Base-by-base conservation (phyloP, 2,113 vertebrate genomes). In the Cololabis saira region DNA sequence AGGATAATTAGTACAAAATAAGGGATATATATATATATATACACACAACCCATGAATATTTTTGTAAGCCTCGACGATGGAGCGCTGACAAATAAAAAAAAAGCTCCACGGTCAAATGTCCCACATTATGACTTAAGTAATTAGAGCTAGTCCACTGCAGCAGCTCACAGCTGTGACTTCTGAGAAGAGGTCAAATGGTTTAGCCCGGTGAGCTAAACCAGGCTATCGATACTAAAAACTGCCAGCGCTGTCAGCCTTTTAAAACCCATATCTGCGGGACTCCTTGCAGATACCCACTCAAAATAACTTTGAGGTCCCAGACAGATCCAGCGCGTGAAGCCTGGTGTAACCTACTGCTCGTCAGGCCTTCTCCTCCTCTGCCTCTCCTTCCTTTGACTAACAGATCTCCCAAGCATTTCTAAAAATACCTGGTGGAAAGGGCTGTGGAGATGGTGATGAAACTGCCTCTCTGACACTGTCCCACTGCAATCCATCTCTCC, bases 351-450 rank as follows among this genome's bases (percentile, higher is more conserved):
- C 74, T 77, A 53, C 67, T 42, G 78, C 94, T 94, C 95, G 93
- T 95, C 93, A 94, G 93, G 92, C 93, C 93, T 95, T 93, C 59
- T 67, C 72, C 65, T 81, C 59, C 59, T 93, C 89, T 90, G 54
- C 57, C 90, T 74, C 90, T 93, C 93, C 71, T 82, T 74, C 94
- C 95, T 96, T 95, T 96, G 95, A 97, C 95, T 96, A 96, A 96
- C 95, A 96, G 95, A 96, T 96, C 93, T 96, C 94, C 95, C 94
- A 94, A 95, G 95, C 94, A 94, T 97, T n/a, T 97, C 96, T 97
- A 98, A 98, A 98, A 98, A 98, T 98, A 97, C 94, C 95, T 96
- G 94, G 95, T 96, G 95, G 96, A 94, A 94, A 94, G 94, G 95
- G 95, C 96, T 94, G 95, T 93, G 93, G 95, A 96, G 95, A 95